Conservation (phyloP, 2,113 vertebrate genomes). For the Pipa parva region DNA sequence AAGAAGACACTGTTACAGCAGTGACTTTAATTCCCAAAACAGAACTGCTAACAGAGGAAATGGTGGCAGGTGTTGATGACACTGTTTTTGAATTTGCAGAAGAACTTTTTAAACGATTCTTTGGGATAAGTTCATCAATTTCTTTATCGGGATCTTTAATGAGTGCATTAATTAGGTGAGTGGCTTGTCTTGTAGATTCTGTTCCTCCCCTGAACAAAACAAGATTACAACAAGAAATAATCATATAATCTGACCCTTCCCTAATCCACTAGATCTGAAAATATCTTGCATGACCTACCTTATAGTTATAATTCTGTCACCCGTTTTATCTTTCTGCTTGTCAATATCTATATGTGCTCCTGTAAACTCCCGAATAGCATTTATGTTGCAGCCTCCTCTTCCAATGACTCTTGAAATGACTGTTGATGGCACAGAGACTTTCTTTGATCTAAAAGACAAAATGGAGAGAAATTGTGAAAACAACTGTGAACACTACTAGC, state of each 20-base stretch:
- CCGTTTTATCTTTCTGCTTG: constrained; percentile 98
- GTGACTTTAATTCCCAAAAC: constrained; percentile 83
- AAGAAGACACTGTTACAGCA: constrained; percentile 78
- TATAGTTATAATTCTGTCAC: constrained; percentile 97
- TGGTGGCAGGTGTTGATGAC: constrained; percentile 66
- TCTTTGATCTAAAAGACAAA: constrained; percentile 84
- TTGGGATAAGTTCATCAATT: constrained; percentile 96
- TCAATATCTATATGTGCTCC: constrained; percentile 98
- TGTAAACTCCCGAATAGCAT: constrained; percentile 94
- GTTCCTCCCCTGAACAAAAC: constrained; percentile 80
- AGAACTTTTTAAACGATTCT: constrained; percentile 92
- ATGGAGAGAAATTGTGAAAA: not conserved
- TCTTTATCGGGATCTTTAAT: constrained; percentile 98
- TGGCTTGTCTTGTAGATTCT: constrained; percentile 94
- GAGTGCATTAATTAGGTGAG: constrained; percentile 93
- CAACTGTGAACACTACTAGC: not conserved
- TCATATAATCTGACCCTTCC: no score
- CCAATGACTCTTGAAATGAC: constrained; percentile 98
- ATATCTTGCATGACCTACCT: no score
- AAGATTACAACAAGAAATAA: not conserved
- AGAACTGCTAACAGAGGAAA: constrained; percentile 76
- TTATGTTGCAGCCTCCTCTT: constrained; percentile 96
- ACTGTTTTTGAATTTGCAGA: constrained; percentile 78
- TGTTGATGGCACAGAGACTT: constrained; percentile 94
- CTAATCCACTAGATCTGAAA: no score